Evolutionary conservation across 1,140 invertebrate genomes (phyloP).

Genomic region (Asbolus verrucosus): DNA sequence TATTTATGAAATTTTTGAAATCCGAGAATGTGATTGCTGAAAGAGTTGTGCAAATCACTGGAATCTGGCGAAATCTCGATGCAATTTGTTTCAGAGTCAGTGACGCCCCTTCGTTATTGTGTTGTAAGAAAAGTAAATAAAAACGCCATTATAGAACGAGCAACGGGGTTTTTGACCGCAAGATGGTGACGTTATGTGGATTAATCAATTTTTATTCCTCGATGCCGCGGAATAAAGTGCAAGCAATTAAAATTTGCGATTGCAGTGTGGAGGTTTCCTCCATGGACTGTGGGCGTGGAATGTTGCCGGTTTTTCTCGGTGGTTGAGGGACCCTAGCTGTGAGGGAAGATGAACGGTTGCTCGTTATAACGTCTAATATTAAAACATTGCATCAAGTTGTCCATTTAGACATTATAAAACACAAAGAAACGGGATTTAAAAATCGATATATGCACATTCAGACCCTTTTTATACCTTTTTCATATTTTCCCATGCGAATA

Average conservation of each 20-base stretch:
- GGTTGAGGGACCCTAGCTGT: slow-evolving; percentile 14
- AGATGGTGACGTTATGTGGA: no score
- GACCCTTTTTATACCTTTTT: slow-evolving; percentile 25
- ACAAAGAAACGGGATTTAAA: slow-evolving; percentile 26
- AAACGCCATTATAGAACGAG: no score
- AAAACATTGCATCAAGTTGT: slow-evolving; percentile 35
- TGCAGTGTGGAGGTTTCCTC: not conserved
- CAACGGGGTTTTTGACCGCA: no score
- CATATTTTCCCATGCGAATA: slow-evolving; percentile 42
- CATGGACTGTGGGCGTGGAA: slow-evolving; percentile 3
- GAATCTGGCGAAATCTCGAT: no score
- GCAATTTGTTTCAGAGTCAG: no score
- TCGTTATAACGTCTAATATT: slow-evolving; percentile 33
- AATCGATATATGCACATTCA: slow-evolving; percentile 40
- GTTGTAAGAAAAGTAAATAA: no score
- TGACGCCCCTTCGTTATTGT: no score
- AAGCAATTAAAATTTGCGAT: not conserved
- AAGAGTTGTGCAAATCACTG: no score
- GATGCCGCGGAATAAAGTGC: no score
- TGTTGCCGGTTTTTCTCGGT: slow-evolving; percentile 13
- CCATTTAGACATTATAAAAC: slow-evolving; percentile 27
- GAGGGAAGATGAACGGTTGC: slow-evolving; percentile 25
- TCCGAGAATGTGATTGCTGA: no score
- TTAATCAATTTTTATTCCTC: no score
- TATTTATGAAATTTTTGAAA: no score